Evolutionary conservation across 2,113 vertebrate species (phyloP), one percentile per base, ranked within the genome.

Genomic region (Saimiri boliviensis): DNA sequence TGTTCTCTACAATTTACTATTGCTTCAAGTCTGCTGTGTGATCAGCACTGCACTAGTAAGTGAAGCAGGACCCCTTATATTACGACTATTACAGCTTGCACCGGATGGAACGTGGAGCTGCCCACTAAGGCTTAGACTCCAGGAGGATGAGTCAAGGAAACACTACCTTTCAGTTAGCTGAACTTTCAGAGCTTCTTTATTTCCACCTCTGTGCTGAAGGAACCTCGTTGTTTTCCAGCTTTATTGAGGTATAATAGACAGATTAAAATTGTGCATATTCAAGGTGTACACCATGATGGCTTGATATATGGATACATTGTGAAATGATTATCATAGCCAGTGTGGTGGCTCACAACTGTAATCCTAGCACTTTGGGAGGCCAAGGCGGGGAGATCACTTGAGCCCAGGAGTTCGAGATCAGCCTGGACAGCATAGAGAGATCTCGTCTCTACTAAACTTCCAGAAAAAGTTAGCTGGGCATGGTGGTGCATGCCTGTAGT

Each of bases 71-170:
- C 8, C 60, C 60, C 56, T 16, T 2, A 32, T 47, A 77, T 10
- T 19, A 45, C 0, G 0, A 25, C 23, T 58, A 35, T 32, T 21
- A 32, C 8, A 20, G 23, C 47, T 74, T 30, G 58, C 19, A 7
- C 87, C 52, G 37, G 82, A 25, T 58, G 37, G 63, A 8, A 35
- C 27, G 1, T 2, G 54, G 66, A 74, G 74, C 66, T 63, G 21
- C 52, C 30, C 17, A 10, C 9, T 30, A 56, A 70, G 25, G 49
- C 47, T 60, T 32, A 87, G 71, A 54, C 5, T 79, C 81, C 58
- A 42, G 47, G 4, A 71, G 47, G 45, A 42, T n/a, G n/a, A 73
- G 66, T n/a, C 42, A 74, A 42, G 45, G 54, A 82, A 74, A 40
- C 3, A 6, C 27, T 42, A 56, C 30, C 58, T 92, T 73, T 90